Evolutionary conservation across 2,888 invertebrate genomes (phyloP), one percentile per base, ranked within the genome.

Genomic region (Cynaeus angustus): DNA sequence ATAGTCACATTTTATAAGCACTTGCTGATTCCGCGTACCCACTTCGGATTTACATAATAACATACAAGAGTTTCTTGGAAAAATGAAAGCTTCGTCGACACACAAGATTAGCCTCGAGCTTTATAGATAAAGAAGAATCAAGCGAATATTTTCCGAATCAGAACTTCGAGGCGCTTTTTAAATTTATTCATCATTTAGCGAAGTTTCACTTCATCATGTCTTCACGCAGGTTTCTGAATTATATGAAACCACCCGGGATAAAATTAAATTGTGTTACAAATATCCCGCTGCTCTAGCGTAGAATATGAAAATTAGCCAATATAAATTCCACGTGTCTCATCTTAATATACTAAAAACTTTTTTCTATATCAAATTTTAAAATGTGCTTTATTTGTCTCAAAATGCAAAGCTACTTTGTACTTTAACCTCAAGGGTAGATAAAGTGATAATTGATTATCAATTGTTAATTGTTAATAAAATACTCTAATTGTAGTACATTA

Each of bases 221-320:
- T 33, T 61, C 61, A 37, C 28, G 14, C 21, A 9, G 13, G 5
- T 62, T 50, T 50, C 28, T 50, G 41, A 62, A 62, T 62, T 62
- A 50, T 41, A 52, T 30, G 52, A 52, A 64, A 52, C 64, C 64
- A 52, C 64, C 64, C n/a, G 64, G 38, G 50, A 50, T 64, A 41
- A 64, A 64, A 64, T 64, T 50, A 64, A 64, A 50, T 52, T 52
- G 52, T 41, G 64, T 52, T 52, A 52, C 64, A 64, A 50, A 64
- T 30, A 64, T 48, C 61, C 64, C 28, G 46, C 61, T 61, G 59
- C 45, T 66, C 28, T 46, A 43, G 59, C 41, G 45, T 28, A 59
- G 59, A 67, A 59, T 67, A 67, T 67, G 67, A 61, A 67, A 67
- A 67, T 67, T 67, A 61, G 53, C 33, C 61, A 67, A 67, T 67